phyloP scores from a whole-genome alignment of 2,797 vertebrate species.

The Masticophis lateralis region DNA sequence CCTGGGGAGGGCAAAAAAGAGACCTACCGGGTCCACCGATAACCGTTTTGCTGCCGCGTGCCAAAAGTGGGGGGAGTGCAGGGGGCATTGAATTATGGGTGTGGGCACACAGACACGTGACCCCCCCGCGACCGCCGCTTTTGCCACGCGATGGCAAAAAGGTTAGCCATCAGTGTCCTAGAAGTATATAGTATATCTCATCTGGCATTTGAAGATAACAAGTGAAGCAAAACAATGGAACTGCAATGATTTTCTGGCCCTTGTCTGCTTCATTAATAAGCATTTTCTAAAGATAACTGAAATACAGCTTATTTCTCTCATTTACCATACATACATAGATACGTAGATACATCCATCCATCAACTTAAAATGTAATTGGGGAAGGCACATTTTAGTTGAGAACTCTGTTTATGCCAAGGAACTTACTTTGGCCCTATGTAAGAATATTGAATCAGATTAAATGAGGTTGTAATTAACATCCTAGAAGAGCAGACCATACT shows the following conservation, averaged over 20 bases:
- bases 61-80: too few species aligned
- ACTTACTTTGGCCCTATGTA: neutral
- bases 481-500: neutral
- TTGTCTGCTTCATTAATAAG: neutral
- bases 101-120: too few species aligned
- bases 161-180: too few species aligned
- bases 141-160: too few species aligned
- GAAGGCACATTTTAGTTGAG: neutral
- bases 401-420: neutral
- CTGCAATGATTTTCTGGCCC: neutral
- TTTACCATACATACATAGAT: neutral
- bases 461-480: neutral
- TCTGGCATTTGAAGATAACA: neutral
- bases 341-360: neutral
- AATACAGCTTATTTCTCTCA: neutral
- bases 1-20: too few species aligned
- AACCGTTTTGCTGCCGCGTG: too few species aligned
- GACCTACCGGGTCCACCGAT: too few species aligned
- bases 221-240: neutral
- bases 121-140: too few species aligned
- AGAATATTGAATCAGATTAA: neutral
- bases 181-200: neutral
- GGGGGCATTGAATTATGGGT: too few species aligned
- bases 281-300: neutral
- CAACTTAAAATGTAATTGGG: neutral